These are phyloP conservation scores for Zaprionus tsacasi DNA, from an alignment of 1,140 invertebrate species.

Conservation along the genomic window DNA sequence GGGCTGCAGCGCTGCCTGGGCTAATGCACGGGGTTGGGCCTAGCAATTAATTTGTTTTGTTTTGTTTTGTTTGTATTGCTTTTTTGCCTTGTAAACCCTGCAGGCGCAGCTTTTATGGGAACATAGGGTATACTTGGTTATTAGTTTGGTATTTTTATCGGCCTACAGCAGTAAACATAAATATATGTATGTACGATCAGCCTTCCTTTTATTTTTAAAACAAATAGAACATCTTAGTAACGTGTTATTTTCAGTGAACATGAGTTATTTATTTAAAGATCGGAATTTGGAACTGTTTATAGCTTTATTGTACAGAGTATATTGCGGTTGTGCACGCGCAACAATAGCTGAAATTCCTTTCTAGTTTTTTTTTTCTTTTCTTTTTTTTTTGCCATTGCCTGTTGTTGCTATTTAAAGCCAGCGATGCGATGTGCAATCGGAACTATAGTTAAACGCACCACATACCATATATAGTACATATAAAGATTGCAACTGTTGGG, in stretches of 20 bases:
- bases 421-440: constrained; percentile 42
- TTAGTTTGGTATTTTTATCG: not conserved
- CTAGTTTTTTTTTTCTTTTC: not conserved
- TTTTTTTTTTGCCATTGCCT: not conserved
- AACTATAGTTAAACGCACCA: constrained; percentile 18
- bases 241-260: no score
- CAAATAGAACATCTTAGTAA: no score
- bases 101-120: not conserved
- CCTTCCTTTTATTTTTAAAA: no score
- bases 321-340: not conserved
- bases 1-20: constrained; percentile 13
- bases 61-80: constrained; percentile 7
- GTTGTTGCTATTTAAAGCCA: constrained; percentile 17
- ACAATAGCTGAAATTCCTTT: constrained; percentile 3
- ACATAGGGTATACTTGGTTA: not conserved
- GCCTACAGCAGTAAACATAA: not conserved
- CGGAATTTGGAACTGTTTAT: no score
- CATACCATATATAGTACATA: not conserved
- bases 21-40: constrained; percentile 26
- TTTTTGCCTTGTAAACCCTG: constrained; percentile 6
- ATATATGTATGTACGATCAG: no score
- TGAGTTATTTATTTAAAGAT: no score
- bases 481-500: constrained; percentile 5
- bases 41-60: constrained; percentile 39
- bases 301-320: no score